Evolutionary conservation across 2,113 vertebrate species (phyloP).

Genomic region (Erythrolamprus reginae): DNA sequence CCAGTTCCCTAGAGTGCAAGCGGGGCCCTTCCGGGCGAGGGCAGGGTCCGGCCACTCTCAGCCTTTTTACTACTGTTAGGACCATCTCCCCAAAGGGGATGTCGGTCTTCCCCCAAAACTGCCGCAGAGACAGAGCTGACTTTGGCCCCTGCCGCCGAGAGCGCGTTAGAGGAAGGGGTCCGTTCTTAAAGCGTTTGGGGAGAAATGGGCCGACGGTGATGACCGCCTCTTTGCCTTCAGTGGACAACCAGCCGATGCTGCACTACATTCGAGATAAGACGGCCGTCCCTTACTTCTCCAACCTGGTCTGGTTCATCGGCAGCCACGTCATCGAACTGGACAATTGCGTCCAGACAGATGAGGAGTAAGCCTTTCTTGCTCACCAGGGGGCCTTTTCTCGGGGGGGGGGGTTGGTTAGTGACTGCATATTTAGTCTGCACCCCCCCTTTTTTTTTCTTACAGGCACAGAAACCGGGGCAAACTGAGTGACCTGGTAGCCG

Average conservation of each 20-base stretch:
- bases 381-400: rapidly evolving
- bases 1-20: constrained; percentile 26
- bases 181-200: neutral
- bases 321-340: constrained; percentile 97
- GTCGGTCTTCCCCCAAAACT: constrained; percentile 31
- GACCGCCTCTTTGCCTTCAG: constrained; percentile 59
- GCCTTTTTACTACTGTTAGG: constrained; percentile 2
- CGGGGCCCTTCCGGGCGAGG: neutral
- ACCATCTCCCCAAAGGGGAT: neutral
- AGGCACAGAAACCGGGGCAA: constrained; percentile 95
- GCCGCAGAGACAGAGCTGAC: constrained; percentile 17
- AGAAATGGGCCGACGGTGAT: constrained; percentile 31
- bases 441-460: constrained; percentile 31
- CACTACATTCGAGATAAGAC: constrained; percentile 98
- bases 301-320: constrained; percentile 98
- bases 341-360: constrained; percentile 96
- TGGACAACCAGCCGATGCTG: constrained; percentile 99
- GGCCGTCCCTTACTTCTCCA: constrained; percentile 97
- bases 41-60: constrained; percentile 18
- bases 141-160: neutral
- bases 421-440: neutral
- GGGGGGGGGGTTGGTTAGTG: neutral
- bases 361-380: constrained; percentile 82
- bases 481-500: constrained; percentile 93
- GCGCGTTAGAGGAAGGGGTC: neutral